Conservation (phyloP, 2,888 invertebrate genomes). For the Macrosiphum euphorbiae region DNA sequence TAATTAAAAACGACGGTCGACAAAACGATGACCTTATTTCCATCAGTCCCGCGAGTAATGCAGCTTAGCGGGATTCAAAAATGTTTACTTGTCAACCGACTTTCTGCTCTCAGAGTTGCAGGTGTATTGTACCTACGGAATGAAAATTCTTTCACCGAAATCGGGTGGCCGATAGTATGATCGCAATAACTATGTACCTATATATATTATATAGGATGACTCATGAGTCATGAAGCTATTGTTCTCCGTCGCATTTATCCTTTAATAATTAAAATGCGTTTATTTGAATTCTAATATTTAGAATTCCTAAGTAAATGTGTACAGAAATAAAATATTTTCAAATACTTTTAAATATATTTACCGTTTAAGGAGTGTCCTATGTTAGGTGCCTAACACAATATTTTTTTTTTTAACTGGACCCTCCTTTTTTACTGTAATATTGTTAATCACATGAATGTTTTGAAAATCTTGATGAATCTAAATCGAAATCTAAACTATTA, state of each 20-base stretch:
- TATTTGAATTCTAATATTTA: not conserved
- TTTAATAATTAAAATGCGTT: not conserved
- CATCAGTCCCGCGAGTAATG: not conserved
- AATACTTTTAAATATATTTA: not conserved
- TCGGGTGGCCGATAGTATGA: not conserved
- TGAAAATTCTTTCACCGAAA: not conserved
- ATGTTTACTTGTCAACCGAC: conserved; percentile 2
- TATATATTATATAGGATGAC: not conserved
- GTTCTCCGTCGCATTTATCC: too few species aligned
- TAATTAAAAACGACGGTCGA: conserved; percentile 35
- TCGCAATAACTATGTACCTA: not conserved
- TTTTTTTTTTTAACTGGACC: not conserved
- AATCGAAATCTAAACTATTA: too few species aligned
- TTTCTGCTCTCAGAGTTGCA: not conserved
- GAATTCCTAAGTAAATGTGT: not conserved
- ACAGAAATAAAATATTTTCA: not conserved
- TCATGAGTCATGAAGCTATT: not conserved
- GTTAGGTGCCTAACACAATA: not conserved
- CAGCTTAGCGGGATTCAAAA: not conserved
- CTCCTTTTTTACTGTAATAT: not conserved
- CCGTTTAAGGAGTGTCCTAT: not conserved
- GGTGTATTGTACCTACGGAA: not conserved
- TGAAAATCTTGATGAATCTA: too few species aligned
- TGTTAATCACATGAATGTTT: too few species aligned
- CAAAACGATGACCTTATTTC: conserved; percentile 17